Evolutionary conservation across 2,888 invertebrate genomes (phyloP).

Genomic region (Drosophila flavopinicola): DNA sequence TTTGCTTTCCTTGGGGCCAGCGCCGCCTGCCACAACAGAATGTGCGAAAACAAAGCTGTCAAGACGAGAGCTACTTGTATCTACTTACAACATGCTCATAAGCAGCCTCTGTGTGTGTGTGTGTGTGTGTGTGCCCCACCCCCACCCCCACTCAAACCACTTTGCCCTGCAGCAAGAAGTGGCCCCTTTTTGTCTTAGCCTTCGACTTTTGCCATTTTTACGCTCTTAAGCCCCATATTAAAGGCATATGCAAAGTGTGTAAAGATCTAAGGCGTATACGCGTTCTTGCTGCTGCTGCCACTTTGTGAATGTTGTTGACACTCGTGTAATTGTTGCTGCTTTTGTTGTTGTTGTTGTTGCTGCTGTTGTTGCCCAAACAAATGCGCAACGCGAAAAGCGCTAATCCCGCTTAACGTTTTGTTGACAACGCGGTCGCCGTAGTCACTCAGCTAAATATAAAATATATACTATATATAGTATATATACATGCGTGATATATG

Average conservation of each 20-base stretch:
- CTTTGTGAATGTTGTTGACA: slow-evolving; percentile 29
- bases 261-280: slow-evolving; percentile 48
- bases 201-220: slow-evolving; percentile 75
- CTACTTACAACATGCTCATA: slow-evolving; percentile 57
- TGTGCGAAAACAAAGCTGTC: slow-evolving; percentile 69
- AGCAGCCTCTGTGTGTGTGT: slow-evolving; percentile 34
- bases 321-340: slow-evolving; percentile 59
- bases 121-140: slow-evolving; percentile 1
- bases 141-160: background rate
- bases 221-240: slow-evolving; percentile 71
- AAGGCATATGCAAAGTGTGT: slow-evolving; percentile 72
- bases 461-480: slow-evolving; percentile 5
- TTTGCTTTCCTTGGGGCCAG: slow-evolving; percentile 11
- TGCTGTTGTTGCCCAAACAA: slow-evolving; percentile 37
- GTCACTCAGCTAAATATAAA: slow-evolving; percentile 36
- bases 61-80: slow-evolving; percentile 68
- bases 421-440: slow-evolving; percentile 62
- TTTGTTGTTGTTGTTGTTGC: slow-evolving; percentile 25
- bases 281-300: slow-evolving; percentile 24
- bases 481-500: background rate
- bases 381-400: slow-evolving; percentile 51
- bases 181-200: slow-evolving; percentile 37
- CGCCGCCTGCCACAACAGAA: slow-evolving; percentile 30
- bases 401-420: slow-evolving; percentile 75
- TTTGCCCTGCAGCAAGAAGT: slow-evolving; percentile 3